Percentiles rank a stretch among this genome's conserved stretches.
These are phyloP conservation scores for Melanotaenia nigrans DNA, from an alignment of 2,797 vertebrate genomes.

Conservation along the genomic window DNA sequence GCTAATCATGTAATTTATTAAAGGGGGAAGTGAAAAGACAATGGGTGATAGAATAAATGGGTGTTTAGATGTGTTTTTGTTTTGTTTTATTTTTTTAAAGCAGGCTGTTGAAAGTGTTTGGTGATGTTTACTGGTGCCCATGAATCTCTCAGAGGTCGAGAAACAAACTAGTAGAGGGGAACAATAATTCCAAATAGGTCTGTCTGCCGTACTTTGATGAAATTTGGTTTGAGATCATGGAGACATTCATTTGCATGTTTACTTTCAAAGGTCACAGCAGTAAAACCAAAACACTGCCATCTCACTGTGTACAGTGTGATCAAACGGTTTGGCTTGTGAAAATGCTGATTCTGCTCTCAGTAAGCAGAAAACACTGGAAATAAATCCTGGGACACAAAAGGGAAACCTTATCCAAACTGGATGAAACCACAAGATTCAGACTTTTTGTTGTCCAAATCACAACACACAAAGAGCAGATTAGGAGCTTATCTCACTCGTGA, in stretches of 20 bases:
- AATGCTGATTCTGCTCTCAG: constrained; percentile 30
- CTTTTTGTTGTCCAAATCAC: constrained; percentile 20
- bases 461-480: background rate
- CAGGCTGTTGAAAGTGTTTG: constrained; percentile 13
- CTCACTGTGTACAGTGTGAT: constrained; percentile 14
- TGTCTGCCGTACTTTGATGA: constrained; percentile 18
- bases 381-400: constrained; percentile 26
- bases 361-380: constrained; percentile 20
- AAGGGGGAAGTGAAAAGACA: background rate
- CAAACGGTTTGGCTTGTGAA: background rate
- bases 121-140: constrained; percentile 2
- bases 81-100: background rate
- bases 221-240: constrained; percentile 2
- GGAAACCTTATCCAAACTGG: constrained; percentile 10
- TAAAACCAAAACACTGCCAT: constrained; percentile 44
- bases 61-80: constrained; percentile 9
- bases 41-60: constrained; percentile 8
- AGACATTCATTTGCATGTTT: constrained; percentile 8
- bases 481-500: constrained; percentile 7
- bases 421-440: constrained; percentile 20
- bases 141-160: background rate
- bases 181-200: constrained; percentile 2
- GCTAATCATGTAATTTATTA: constrained; percentile 33
- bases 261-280: constrained; percentile 19
- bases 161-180: constrained; percentile 9